Evolutionary conservation across 1,140 invertebrate species (phyloP).

Genomic region (Dolichoris vasculosae): DNA sequence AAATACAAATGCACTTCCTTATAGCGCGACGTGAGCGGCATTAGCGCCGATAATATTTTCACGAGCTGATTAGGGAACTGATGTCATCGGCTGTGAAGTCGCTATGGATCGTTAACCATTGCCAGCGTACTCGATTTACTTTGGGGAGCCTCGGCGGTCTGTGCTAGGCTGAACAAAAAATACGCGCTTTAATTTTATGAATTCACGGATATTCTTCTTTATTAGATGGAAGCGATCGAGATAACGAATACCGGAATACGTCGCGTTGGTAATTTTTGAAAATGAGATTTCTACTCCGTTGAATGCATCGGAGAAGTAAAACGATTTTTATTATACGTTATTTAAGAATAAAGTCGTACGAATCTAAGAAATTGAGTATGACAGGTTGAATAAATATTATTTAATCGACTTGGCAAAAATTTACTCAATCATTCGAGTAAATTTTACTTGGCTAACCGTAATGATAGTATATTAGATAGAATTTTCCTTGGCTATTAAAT

Average conservation of each 20-base stretch:
- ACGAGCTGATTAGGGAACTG: slow-evolving; percentile 28
- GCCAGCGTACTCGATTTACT: not conserved
- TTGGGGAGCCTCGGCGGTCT: too few relatives aligned
- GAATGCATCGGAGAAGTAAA: not conserved
- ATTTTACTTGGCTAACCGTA: not conserved
- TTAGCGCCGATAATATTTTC: slow-evolving; percentile 33
- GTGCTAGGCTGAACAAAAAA: too few relatives aligned
- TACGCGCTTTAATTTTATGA: too few relatives aligned
- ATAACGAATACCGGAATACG: not conserved
- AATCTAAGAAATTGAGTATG: not conserved
- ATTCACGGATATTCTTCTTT: not conserved
- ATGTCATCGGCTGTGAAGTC: not conserved
- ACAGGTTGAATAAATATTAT: not conserved
- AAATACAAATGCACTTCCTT: slow-evolving; percentile 35
- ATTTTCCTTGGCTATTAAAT: not conserved
- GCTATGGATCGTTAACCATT: not conserved
- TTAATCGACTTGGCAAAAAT: not conserved
- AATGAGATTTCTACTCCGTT: not conserved
- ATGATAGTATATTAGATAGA: not conserved
- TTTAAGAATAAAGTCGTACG: not conserved
- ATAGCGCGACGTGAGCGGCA: not conserved
- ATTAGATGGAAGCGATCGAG: not conserved
- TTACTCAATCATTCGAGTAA: not conserved
- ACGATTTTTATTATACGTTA: not conserved
- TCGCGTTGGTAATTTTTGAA: not conserved